phyloP scores from a whole-genome alignment of 1,140 invertebrate species.

The Habropoda laboriosa region DNA sequence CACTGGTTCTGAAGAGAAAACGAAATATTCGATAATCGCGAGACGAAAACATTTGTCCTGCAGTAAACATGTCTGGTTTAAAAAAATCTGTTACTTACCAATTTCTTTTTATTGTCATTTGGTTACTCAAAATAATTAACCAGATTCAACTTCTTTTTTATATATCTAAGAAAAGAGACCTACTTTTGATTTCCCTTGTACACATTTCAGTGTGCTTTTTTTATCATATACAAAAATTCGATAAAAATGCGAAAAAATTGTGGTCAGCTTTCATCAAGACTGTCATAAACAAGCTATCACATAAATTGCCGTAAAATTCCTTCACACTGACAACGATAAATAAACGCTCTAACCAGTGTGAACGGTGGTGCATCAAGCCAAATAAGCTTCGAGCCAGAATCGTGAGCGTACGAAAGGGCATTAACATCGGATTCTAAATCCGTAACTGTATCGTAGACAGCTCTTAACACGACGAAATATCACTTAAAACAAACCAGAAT shows the following conservation, averaged over 20 bases:
- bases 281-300: not conserved
- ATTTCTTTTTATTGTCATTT: no score
- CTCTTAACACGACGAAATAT: constrained; percentile 18
- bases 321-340: constrained; percentile 34
- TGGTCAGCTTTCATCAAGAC: not conserved
- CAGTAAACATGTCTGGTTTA: not conserved
- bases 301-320: constrained; percentile 34
- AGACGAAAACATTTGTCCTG: not conserved
- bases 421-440: constrained; percentile 77
- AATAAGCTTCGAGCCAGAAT: constrained; percentile 72
- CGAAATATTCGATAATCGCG: not conserved
- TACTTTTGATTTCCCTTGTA: no score
- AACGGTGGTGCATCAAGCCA: constrained; percentile 64
- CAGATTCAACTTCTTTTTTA: no score
- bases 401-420: constrained; percentile 68
- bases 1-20: not conserved
- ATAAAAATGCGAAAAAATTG: no score
- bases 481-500: not conserved
- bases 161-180: not conserved
- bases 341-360: constrained; percentile 41
- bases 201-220: no score
- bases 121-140: no score
- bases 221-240: no score
- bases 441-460: constrained; percentile 40
- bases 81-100: no score